A percentile compares a stretch with the other conserved stretches of the same genome.
phyloP scores from a whole-genome alignment of 2,113 vertebrate genomes.

The Oenanthe oenanthe region DNA sequence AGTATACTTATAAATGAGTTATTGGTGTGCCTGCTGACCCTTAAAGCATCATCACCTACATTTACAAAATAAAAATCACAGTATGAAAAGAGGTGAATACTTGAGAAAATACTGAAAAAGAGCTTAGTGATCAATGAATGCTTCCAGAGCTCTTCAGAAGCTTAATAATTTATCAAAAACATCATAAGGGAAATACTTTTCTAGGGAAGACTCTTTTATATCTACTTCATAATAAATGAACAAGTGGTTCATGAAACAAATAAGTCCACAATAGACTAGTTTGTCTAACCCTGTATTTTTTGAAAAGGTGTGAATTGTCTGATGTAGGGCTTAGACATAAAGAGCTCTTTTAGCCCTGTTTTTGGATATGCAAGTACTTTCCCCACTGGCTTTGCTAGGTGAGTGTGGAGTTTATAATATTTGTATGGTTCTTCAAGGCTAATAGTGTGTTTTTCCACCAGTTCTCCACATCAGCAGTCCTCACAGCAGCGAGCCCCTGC shows the following conservation, averaged over 20 bases:
- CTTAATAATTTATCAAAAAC: background rate
- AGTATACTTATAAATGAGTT: background rate
- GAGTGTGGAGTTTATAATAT: background rate
- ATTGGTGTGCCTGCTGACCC: background rate
- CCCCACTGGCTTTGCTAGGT: background rate
- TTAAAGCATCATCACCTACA: background rate
- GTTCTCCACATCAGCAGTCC: background rate
- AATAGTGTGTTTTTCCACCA: background rate
- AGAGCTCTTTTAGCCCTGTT: background rate
- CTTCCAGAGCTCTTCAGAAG: slow-evolving; percentile 7
- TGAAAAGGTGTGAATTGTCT: background rate
- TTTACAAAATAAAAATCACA: background rate
- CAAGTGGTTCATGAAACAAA: background rate
- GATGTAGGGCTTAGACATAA: fast-evolving
- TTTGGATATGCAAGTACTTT: background rate
- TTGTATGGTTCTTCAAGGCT: background rate
- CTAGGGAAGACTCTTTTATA: background rate
- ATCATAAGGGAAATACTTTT: background rate
- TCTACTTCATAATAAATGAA: background rate
- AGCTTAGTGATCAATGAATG: slow-evolving; percentile 8
- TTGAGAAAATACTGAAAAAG: background rate
- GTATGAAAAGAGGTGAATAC: background rate
- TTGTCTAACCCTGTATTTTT: background rate
- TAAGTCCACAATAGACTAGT: background rate
- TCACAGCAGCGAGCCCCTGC: fast-evolving